Evolutionary conservation across 2,113 vertebrate genomes (phyloP).

Genomic region (Dromas ardeola): DNA sequence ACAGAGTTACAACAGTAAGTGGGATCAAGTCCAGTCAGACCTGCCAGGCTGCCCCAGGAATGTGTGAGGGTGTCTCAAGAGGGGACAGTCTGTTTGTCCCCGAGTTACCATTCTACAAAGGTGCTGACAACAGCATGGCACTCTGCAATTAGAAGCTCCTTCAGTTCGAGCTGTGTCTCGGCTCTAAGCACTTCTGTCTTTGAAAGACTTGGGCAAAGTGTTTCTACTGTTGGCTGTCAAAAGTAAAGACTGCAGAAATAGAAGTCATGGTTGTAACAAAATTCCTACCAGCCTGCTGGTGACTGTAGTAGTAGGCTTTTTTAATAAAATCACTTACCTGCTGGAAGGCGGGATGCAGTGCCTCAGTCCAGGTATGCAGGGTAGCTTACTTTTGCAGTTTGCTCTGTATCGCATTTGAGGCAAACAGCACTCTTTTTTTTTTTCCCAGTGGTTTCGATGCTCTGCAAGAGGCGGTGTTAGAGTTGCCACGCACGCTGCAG

Average conservation of each 20-base stretch:
- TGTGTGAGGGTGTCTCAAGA: neutral
- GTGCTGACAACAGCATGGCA: neutral
- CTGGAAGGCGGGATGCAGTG: neutral
- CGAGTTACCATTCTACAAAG: neutral
- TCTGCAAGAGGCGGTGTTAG: neutral
- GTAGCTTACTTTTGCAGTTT: neutral
- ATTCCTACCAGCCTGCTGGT: neutral
- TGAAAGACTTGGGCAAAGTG: neutral
- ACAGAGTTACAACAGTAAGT: neutral
- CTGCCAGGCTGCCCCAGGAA: neutral
- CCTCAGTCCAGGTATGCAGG: neutral
- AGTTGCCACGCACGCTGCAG: slow-evolving; percentile 17
- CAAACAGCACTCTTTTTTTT: neutral
- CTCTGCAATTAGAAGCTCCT: neutral
- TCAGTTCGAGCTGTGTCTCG: neutral
- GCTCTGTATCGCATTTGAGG: neutral
- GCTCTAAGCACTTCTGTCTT: neutral
- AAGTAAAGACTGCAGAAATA: neutral
- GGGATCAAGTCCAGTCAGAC: neutral
- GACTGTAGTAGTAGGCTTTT: neutral
- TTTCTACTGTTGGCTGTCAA: neutral
- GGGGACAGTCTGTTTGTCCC: neutral
- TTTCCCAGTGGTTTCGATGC: neutral
- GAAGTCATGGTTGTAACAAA: neutral
- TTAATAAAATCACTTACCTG: neutral